A percentile compares a stretch with the other conserved stretches of the same genome.
Evolutionary conservation across 2,888 invertebrate species (phyloP).

Genomic region (Phasia obesa): DNA sequence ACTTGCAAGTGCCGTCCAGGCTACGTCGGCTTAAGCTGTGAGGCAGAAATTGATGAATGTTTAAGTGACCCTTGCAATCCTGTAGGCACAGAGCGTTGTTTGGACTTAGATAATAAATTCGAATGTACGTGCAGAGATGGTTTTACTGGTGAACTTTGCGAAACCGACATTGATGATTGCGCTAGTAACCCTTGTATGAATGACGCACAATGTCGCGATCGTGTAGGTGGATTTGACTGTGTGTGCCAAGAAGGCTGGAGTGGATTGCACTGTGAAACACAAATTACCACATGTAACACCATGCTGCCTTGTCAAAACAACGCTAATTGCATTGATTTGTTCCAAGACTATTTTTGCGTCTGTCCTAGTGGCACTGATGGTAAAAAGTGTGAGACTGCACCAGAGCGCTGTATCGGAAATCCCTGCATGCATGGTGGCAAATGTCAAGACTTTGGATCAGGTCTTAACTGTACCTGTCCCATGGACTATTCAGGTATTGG

Average conservation of each 20-base stretch:
- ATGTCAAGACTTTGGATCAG: constrained; percentile 97
- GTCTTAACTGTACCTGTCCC: constrained; percentile 96
- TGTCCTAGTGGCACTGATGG: constrained; percentile 98
- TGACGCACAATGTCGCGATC: constrained; percentile 93
- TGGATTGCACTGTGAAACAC: constrained; percentile 91
- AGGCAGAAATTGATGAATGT: constrained; percentile 96
- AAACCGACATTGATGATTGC: constrained; percentile 94
- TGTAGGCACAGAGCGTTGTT: constrained; percentile 93
- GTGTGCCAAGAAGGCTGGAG: constrained; percentile 93
- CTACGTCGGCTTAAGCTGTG: constrained; percentile 95
- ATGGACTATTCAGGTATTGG: constrained; percentile 93
- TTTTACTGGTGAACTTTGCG: constrained; percentile 92
- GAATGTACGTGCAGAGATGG: constrained; percentile 95
- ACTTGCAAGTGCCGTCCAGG: constrained; percentile 96
- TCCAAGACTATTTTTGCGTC: constrained; percentile 86
- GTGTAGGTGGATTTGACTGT: constrained; percentile 92
- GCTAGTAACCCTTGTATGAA: constrained; percentile 92
- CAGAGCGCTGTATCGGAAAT: constrained; percentile 87
- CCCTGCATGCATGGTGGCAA: constrained; percentile 98
- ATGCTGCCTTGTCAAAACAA: constrained; percentile 96
- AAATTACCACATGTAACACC: constrained; percentile 91
- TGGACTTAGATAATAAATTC: constrained; percentile 94
- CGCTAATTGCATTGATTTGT: constrained; percentile 94
- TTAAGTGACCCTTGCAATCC: constrained; percentile 95
- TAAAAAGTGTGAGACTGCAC: constrained; percentile 97